phyloP scores from a whole-genome alignment of 2,888 invertebrate species.

The Ectobius pallidus region DNA sequence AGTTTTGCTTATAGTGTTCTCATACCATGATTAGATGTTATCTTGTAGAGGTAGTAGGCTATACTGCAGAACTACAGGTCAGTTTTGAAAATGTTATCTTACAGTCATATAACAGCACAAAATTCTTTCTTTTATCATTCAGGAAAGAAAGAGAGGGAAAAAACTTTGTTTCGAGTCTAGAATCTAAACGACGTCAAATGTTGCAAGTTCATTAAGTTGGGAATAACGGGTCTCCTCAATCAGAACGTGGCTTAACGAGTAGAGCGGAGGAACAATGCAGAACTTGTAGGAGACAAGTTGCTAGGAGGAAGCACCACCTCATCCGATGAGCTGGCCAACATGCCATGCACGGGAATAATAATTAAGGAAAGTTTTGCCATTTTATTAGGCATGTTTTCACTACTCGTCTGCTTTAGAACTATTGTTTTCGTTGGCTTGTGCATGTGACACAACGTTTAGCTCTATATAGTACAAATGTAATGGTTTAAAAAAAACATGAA shows the following conservation, averaged over 20 bases:
- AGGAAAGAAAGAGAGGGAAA: no score
- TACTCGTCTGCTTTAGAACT: neutral
- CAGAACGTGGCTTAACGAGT: neutral
- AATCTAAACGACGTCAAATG: no score
- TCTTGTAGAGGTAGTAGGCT: no score
- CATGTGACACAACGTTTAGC: neutral
- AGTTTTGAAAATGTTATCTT: no score
- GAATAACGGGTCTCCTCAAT: neutral
- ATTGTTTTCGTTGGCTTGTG: neutral
- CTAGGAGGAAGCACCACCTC: neutral
- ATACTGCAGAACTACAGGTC: no score
- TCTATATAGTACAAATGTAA: neutral
- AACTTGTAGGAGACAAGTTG: neutral
- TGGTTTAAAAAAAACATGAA: neutral
- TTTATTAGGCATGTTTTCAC: conserved; percentile 9
- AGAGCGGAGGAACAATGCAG: neutral
- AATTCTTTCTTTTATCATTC: no score
- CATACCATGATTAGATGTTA: no score
- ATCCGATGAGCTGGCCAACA: neutral
- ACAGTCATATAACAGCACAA: no score
- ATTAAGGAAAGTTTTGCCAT: conserved; percentile 9
- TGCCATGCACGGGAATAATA: neutral
- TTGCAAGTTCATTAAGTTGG: neutral
- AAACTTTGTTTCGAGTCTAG: no score
- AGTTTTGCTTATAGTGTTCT: no score